These are phyloP conservation scores for Chiridota heheva DNA, from an alignment of 35 echinoderm and acorn worm genomes.

Conservation along the genomic window DNA sequence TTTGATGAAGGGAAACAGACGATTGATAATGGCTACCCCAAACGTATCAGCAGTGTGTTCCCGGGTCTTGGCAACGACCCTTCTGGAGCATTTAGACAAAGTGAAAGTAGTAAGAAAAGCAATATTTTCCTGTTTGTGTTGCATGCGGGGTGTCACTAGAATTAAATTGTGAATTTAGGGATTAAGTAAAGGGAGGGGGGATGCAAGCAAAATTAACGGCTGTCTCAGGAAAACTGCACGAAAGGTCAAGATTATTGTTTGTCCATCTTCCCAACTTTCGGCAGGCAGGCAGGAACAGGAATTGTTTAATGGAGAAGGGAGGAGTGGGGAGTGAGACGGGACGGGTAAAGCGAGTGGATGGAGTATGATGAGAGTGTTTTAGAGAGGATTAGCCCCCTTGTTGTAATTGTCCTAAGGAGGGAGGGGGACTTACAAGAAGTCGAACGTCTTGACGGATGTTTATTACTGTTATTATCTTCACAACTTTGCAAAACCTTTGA, in stretches of 20 bases:
- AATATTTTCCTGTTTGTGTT: too few species aligned
- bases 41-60: constrained; percentile 1
- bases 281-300: too few species aligned
- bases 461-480: too few species aligned
- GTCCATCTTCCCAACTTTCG: neutral
- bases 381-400: too few species aligned
- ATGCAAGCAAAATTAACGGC: neutral
- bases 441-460: too few species aligned
- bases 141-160: neutral
- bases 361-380: too few species aligned
- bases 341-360: too few species aligned
- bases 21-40: constrained; percentile 23
- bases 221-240: neutral
- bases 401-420: too few species aligned
- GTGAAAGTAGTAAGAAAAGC: constrained; percentile 18
- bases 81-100: constrained; percentile 16
- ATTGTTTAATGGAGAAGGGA: too few species aligned
- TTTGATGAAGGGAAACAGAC: constrained; percentile 26
- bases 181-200: neutral
- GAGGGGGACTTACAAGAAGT: too few species aligned
- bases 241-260: neutral
- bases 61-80: constrained; percentile 16
- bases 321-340: too few species aligned
- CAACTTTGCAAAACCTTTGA: too few species aligned
- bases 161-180: neutral